Base-by-base conservation (phyloP, 2,888 invertebrate genomes). In the Pachycephus smyrnensis region DNA sequence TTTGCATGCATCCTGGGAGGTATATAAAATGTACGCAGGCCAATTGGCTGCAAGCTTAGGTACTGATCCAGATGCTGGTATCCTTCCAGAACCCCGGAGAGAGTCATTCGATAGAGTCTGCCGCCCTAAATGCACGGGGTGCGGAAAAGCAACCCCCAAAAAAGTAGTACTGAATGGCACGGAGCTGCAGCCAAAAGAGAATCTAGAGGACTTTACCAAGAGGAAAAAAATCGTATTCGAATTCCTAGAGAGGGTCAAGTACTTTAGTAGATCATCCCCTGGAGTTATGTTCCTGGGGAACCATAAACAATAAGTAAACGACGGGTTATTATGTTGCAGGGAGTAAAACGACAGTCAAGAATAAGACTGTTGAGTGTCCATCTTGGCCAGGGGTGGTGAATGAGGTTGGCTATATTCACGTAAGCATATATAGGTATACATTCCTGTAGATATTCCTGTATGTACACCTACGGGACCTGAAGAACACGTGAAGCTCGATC, bases 261-360 rank as follows among this genome's bases (percentile, higher is more conserved):
- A 55, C 55, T 55, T 55, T 55, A 9, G 55, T 23, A 55, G 55
- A 78, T 79, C 32, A 75, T 36, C 69, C 75, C 33, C 73, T n/a
- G 36, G 73, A 32, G 40, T 71, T 75, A 40, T 73, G 40, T 79
- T 73, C 71, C 73, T 69, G 77, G 81, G 79, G 82, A 78, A 81
- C 77, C 80, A 87, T 86, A 86, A 88, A 88, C 86, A 87, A 87
- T 83, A 83, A 80, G 82, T 87, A 86, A 86, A 86, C 84, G 83
- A 81, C 81, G 79, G 82, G 85, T 86, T 88, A 87, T 88, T 84
- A 85, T 80, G 84, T 84, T 83, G 77, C 75, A 80, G 80, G 76
- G 77, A 79, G 77, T 80, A 75, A 40, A 76, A 69, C 75, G 30
- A 68, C 32, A 78, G 73, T 68, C 69, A 68, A 76, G 30, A 31